Evolutionary conservation across 2,797 vertebrate genomes (phyloP), one percentile per base, ranked within the genome.

Genomic region (Pantherophis vulpinus): DNA sequence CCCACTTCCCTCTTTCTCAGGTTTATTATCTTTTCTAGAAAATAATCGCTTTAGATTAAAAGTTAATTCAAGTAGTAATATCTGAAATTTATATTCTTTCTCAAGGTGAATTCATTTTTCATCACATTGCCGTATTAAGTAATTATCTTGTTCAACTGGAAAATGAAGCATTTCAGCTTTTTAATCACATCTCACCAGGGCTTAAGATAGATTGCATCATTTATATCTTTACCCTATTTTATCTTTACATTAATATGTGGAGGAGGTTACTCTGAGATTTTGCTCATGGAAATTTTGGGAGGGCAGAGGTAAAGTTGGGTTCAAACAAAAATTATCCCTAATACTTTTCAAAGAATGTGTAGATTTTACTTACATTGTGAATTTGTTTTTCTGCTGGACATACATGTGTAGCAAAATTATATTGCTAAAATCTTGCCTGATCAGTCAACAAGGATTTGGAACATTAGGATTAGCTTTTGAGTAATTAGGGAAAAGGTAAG

Each of bases 401-500:
- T n/a, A 63, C 86, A 3, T n/a, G 63, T 2, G 60, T 29, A 37
- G 32, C n/a, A 27, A 93, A 90, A 56, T 89, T 94, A 58, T 87
- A 55, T 58, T 74, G 5, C 70, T 86, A 55, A 83, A 79, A n/a
- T 56, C 63, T 74, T 63, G 54, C 13, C 7, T 83, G 42, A 29
- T 42, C 83, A 10, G 91, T 63, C 86, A 86, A 27, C 70, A 92
- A 92, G 6, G 91, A 54, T 96, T 47, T 83, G 37, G 56, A 86
- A 47, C 0, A 5, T 95, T 13, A 90, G 88, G 58, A 88, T 59
- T 93, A 93, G 79, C 88, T n/a, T 61, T 95, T 95, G 93, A 74
- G 91, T 94, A 97, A 97, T 7, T 37, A 9, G 93, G 90, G 89
- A 27, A 89, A 94, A 96, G 94, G 93, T 94, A 47, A 5, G 61